Base-by-base conservation (phyloP, 1,140 invertebrate genomes). In the Aricia agestis region DNA sequence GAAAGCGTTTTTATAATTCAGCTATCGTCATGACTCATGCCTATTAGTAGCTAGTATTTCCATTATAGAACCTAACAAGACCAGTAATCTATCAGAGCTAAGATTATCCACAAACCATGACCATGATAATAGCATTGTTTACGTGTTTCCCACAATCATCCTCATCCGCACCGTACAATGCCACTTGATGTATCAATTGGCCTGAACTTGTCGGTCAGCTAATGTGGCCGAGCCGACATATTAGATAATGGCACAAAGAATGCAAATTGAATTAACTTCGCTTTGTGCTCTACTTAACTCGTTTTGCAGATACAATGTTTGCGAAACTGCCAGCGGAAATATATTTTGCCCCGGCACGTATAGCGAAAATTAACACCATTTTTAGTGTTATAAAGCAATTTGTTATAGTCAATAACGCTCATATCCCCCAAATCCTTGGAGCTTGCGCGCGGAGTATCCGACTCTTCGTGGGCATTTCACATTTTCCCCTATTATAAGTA, bases 191-290 rank as follows among this genome's bases (percentile, higher is more conserved):
- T 87, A 75, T 76, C 83, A 89, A 87, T 90, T 87, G 79, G 76
- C 78, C 73, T 82, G 78, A 84, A 83, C 79, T 84, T 82, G 86
- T 80, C 72, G 73, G 61, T 76, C 74, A 77, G 77, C 76, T 73
- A 68, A 71, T 86, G 85, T 76, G 68, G 73, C 78, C 71, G 75
- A 74, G 74, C 79, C 82, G 79, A 52, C 45, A 85, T 89, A 90
- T 88, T 90, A 85, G 84, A 89, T 90, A 87, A 90, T 90, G 78
- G 82, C 67, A 76, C 77, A 83, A 82, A 82, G 81, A 86, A 85
- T 85, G 83, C 81, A 86, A 84, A 90, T 90, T 86, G 80, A 82
- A 83, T 84, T 82, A 78, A 65, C 61, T 52, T 69, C 41, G 72
- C 69, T 70, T 70, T 70, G 69, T 70, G 69, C 61, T 70, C 61